Base-by-base conservation (phyloP, 1,140 invertebrate species). In the Drosophila sp. region DNA sequence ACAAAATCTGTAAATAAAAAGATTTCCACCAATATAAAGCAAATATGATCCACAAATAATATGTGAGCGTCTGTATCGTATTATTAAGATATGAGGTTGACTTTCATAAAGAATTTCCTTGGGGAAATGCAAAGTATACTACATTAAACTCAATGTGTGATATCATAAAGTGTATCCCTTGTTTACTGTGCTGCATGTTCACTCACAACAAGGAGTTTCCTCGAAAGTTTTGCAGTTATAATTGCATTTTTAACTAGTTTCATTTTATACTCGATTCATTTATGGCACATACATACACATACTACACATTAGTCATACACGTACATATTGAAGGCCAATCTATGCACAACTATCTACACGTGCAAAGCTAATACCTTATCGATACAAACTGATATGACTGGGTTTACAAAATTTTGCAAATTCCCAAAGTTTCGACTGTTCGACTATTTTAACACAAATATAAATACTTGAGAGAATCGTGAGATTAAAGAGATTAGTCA, bases 301-400 rank as follows among this genome's bases (percentile, higher is more conserved):
- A 13, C 51, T 27, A n/a, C 5, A 11, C 27, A 70, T 70, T 63
- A 70, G 38, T 63, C 66, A 69, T 51, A 13, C 16, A 34, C 66
- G 62, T 51, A 13, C 16, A 34, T 16, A 21, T 21, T 53, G 7
- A 50, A 38, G 34, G 18, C 65, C 57, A 51, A 45, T 61, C 9
- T 7, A 48, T 25, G 14, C 14, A 29, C 14, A 43, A 56, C 16
- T 25, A 45, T 56, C 50, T 34, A 46, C 41, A 13, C 40, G 27
- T 27, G 50, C 62, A 2, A 16, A 57, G 11, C 14, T 25, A 29
- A 40, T 4, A 40, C 21, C 64, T 21, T 59, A 59, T 59, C 53
- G 11, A 38, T 21, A 16, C 32, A 6, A 38, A 18, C 9, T 54
- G 34, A 21, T 56, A 41, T 56, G 53, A 56, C 36, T 6, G 41